Base-by-base conservation (phyloP, 1,140 invertebrate species). In the Pseudobourletiella spinata region DNA sequence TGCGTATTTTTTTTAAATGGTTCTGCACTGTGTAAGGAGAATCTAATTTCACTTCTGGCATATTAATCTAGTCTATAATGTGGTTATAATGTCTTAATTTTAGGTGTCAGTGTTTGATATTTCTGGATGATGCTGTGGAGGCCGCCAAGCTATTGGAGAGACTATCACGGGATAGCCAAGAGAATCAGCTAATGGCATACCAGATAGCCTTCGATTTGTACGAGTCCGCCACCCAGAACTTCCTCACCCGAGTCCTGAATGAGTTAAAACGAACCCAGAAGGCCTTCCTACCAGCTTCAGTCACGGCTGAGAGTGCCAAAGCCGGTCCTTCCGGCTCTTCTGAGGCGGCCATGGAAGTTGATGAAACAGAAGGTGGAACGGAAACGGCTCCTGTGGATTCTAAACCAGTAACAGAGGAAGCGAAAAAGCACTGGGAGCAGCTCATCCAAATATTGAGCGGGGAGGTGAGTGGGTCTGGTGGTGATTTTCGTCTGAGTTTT, bases 191-290 rank as follows among this genome's bases (percentile, higher is more conserved):
- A 3, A 98, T 98, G 92, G 95, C 92, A 0, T 98, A 96, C 77
- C 96, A 99, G 80, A 98, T 99, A 71, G 94, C 87, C 0, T 99
- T 99, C 80, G 96, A 99, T 82, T 80, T 99, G 64, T 99, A 99
- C 73, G 96, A 99, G 77, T 97, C 92, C 63, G 96, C 95, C 0
- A 98, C 95, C 0, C 97, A 99, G 78, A 93, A 98, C 73, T 98
- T 98, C 73, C 78, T 99, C 18, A 86, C 85, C 26, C 82, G 88
- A 70, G 91, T 99, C 11, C 76, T 94, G 32, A 85, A 90, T 74
- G 87, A 88, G 32, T 74, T 97, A 1, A 80, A 85, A 72, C 81
- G 57, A 57, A 64, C 42, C 25, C 60, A 46, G 56, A 59, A 29
- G 57, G 64, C 35, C 55, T 68, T 29, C 15, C 32, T 60, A 24